A percentile compares a stretch with the other conserved stretches of the same genome.
phyloP scores from a whole-genome alignment of 2,797 vertebrate genomes.

The Bufotes viridis region DNA sequence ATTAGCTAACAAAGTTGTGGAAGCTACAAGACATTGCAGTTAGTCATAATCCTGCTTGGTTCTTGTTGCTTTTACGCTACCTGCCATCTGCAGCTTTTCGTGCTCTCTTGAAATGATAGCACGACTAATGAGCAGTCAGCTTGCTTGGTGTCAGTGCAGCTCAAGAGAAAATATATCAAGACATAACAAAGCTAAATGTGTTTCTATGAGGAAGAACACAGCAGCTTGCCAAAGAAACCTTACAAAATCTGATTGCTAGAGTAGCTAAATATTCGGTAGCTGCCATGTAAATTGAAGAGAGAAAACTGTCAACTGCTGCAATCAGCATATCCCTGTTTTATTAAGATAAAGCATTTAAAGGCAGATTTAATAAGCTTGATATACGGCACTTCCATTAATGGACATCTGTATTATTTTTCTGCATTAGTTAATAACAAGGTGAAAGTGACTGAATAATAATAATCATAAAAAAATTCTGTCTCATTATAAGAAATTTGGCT shows the following conservation, averaged over 20 bases:
- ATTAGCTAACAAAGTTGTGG: background rate
- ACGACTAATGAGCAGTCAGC: background rate
- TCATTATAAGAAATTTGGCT: constrained; percentile 40
- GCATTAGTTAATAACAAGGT: constrained; percentile 38
- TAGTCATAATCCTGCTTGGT: background rate
- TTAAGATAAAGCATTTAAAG: background rate
- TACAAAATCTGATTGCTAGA: background rate
- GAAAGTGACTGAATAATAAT: constrained; percentile 7
- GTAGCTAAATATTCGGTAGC: background rate
- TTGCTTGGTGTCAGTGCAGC: background rate
- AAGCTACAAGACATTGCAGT: background rate
- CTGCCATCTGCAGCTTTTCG: constrained; percentile 9
- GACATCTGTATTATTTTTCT: constrained; percentile 20
- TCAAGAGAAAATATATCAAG: constrained; percentile 31
- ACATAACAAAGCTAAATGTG: background rate
- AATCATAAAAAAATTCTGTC: background rate
- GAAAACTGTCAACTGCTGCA: constrained; percentile 8
- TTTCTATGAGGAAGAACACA: background rate
- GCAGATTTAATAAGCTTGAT: constrained; percentile 28
- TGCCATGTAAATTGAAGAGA: background rate
- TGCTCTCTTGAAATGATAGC: background rate
- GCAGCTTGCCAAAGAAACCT: background rate
- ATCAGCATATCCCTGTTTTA: constrained; percentile 4
- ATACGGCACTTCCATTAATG: constrained; percentile 6
- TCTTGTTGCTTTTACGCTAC: background rate